Conservation (phyloP, 2,113 vertebrate genomes). For the Crocuta crocuta region DNA sequence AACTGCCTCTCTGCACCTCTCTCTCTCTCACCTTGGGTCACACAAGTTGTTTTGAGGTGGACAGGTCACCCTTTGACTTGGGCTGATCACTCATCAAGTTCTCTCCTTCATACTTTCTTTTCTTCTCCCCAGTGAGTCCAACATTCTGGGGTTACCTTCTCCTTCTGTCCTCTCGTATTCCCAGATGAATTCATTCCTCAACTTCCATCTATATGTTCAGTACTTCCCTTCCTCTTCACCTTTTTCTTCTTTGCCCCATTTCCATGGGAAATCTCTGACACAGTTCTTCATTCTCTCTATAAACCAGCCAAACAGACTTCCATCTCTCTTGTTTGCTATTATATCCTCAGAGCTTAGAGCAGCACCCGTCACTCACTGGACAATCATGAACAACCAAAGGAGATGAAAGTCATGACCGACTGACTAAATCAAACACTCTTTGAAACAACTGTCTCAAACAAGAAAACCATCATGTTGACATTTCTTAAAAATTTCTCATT, state of each 20-base stretch:
- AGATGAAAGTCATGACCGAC: not conserved
- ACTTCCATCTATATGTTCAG: not conserved
- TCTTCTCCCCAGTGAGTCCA: not conserved
- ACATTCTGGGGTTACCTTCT: no score
- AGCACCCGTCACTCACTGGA: not conserved
- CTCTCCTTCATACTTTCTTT: not conserved
- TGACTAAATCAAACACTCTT: not conserved
- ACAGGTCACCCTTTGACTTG: not conserved
- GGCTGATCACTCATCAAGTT: not conserved
- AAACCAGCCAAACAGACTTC: not conserved
- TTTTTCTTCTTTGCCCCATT: not conserved
- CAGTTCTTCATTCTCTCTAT: not conserved
- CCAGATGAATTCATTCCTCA: not conserved
- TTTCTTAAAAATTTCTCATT: slow-evolving; percentile 6
- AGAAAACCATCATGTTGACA: not conserved
- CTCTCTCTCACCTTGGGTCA: not conserved
- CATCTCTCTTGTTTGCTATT: not conserved
- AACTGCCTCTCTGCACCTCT: not conserved
- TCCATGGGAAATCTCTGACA: not conserved
- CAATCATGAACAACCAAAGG: not conserved
- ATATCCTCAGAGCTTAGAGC: not conserved
- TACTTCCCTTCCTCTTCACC: not conserved
- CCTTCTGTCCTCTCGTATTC: not conserved
- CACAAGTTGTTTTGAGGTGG: not conserved
- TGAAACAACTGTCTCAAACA: not conserved